Base-by-base conservation (phyloP, 1,140 invertebrate genomes). In the Carposina sasakii region DNA sequence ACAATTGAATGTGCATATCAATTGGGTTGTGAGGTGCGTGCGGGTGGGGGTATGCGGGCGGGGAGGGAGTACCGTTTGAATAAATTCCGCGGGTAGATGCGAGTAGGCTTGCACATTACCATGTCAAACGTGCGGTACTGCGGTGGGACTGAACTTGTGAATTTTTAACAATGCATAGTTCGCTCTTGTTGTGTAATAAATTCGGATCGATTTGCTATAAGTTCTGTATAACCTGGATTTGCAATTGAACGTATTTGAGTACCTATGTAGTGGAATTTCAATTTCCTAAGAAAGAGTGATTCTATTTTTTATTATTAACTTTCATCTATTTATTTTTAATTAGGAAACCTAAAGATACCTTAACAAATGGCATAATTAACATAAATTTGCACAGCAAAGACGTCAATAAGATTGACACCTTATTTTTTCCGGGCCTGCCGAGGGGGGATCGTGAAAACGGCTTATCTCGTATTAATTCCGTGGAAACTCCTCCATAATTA, bases 401-500 rank as follows among this genome's bases (percentile, higher is more conserved):
- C 55, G 46, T 53, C 50, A 51, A 58, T 52, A 54, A 53, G 50
- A 47, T 34, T 20, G 41, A 22, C 41, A 24, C 57, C 51, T 52
- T 48, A 60, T 60, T 66, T 60, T 61, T 57, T 58, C 60, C 41
- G 53, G 57, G 60, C 56, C 61, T 62, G 57, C 55, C 60, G 63
- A 58, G 54, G 54, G 41, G 48, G 41, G 55, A 52, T 47, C n/a
- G n/a, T n/a, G n/a, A 54, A 41, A 47, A 45, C 44, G 54, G 63
- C 66, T 74, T 68, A 76, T 72, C 74, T 69, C 37, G 67, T 64
- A 72, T 81, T 81, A 77, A 81, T 81, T 72, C 70, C 48, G 59
- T 57, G 62, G 64, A 68, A 71, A 78, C 73, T 71, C 71, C 63
- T 43, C 60, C 67, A 68, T 81, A 81, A 81, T 81, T 77, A 81